Percentiles rank a stretch among this genome's conserved stretches.
Conservation (phyloP, 1,140 invertebrate species). For the Thaumetopoea pityocampa region DNA sequence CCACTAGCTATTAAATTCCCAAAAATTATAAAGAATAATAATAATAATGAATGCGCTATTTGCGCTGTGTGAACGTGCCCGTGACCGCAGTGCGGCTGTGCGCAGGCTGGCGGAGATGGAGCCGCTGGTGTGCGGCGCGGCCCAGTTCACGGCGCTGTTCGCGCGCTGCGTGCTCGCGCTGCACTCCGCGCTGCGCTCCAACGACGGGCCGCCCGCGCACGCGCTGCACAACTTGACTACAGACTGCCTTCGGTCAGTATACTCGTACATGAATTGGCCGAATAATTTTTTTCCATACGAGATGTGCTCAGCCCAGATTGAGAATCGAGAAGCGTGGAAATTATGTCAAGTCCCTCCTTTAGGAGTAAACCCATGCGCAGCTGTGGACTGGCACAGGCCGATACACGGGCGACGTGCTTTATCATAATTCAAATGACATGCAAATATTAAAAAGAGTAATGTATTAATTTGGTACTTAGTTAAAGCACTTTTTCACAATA, state of each 20-base stretch:
- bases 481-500: too few relatives aligned
- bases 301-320: too few relatives aligned
- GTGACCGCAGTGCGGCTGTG: not conserved
- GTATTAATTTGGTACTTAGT: too few relatives aligned
- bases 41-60: not conserved
- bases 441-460: too few relatives aligned
- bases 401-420: too few relatives aligned
- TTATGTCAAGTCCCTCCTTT: too few relatives aligned
- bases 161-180: constrained; percentile 81
- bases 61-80: not conserved
- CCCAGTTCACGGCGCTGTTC: constrained; percentile 90
- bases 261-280: not conserved
- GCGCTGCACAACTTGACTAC: constrained; percentile 78
- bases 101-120: constrained; percentile 89
- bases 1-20: not conserved
- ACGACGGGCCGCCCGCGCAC: constrained; percentile 37
- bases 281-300: too few relatives aligned
- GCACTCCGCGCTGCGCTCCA: constrained; percentile 40
- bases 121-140: constrained; percentile 86
- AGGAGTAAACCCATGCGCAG: too few relatives aligned
- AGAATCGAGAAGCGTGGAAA: too few relatives aligned
- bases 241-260: constrained; percentile 79
- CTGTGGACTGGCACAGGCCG: too few relatives aligned
- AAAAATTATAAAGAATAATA: too few relatives aligned
- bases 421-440: too few relatives aligned